These are phyloP conservation scores for Micropoecilia bifurca DNA, from an alignment of 2,797 vertebrate species.

Conservation along the genomic window DNA sequence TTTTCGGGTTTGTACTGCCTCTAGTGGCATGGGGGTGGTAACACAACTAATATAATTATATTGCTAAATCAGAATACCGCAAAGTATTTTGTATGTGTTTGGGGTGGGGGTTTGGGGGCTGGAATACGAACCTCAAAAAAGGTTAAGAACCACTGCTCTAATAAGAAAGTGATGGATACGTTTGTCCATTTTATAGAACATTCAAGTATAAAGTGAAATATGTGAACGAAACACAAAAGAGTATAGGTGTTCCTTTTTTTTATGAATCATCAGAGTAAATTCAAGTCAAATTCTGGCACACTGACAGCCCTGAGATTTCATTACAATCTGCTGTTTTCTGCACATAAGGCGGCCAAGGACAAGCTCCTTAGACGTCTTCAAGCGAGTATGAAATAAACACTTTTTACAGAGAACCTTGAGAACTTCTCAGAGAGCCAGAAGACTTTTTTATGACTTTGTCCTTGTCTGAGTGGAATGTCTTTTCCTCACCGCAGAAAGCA, in stretches of 20 bases:
- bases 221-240: conserved; percentile 9
- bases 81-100: no score
- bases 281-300: neutral
- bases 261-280: conserved; percentile 17
- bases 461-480: conserved; percentile 43
- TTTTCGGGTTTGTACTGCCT: no score
- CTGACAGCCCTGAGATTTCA: conserved; percentile 28
- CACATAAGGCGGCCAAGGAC: conserved; percentile 57
- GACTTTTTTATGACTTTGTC: conserved; percentile 32
- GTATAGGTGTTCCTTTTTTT: neutral
- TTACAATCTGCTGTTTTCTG: conserved; percentile 31
- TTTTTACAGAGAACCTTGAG: conserved; percentile 50
- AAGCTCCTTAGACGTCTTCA: conserved; percentile 29
- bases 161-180: neutral
- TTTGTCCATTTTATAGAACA: neutral
- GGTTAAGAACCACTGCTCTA: neutral
- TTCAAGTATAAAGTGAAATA: neutral
- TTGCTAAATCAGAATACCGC: no score
- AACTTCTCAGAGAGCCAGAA: conserved; percentile 31
- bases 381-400: conserved; percentile 33
- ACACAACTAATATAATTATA: no score
- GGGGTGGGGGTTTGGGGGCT: no score
- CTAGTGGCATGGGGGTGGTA: no score
- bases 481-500: conserved; percentile 29
- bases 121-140: no score